These are phyloP conservation scores for Hyles vespertilio DNA, from an alignment of 1,140 invertebrate genomes.

Conservation along the genomic window DNA sequence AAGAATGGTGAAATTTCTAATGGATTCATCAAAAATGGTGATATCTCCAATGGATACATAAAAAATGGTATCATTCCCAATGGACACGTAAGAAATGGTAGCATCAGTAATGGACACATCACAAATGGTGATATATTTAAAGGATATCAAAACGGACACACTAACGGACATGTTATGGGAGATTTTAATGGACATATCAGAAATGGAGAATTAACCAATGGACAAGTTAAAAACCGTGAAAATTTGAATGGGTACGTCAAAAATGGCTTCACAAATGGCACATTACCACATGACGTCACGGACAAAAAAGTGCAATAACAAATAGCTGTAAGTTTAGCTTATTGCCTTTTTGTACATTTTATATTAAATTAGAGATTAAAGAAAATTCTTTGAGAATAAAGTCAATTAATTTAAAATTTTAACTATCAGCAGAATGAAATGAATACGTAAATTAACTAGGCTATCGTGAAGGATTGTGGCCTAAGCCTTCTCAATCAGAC, in stretches of 20 bases:
- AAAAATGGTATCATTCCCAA: constrained; percentile 9
- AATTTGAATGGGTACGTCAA: constrained; percentile 7
- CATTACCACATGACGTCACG: constrained; percentile 22
- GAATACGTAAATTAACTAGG: too few species aligned
- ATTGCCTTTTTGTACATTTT: too few species aligned
- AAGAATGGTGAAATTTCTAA: constrained; percentile 17
- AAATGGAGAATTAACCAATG: constrained; percentile 16
- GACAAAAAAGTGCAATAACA: constrained; percentile 59
- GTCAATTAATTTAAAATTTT: too few species aligned
- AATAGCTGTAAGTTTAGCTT: constrained; percentile 4
- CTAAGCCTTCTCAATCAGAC: too few species aligned
- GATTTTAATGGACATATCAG: neutral
- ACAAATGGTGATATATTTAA: constrained; percentile 3
- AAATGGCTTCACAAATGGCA: constrained; percentile 15
- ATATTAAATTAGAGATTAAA: too few species aligned
- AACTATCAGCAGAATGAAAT: too few species aligned
- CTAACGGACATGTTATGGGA: constrained; percentile 16
- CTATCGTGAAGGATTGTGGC: too few species aligned
- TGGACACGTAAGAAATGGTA: constrained; percentile 3
- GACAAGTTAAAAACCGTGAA: constrained; percentile 10
- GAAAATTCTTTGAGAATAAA: too few species aligned
- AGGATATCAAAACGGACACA: too few species aligned
- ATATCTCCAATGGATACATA: constrained; percentile 29
- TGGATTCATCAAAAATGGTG: constrained; percentile 19
- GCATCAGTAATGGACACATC: constrained; percentile 16